Conservation (phyloP, 2,113 vertebrate genomes). For the Columba janthina region DNA sequence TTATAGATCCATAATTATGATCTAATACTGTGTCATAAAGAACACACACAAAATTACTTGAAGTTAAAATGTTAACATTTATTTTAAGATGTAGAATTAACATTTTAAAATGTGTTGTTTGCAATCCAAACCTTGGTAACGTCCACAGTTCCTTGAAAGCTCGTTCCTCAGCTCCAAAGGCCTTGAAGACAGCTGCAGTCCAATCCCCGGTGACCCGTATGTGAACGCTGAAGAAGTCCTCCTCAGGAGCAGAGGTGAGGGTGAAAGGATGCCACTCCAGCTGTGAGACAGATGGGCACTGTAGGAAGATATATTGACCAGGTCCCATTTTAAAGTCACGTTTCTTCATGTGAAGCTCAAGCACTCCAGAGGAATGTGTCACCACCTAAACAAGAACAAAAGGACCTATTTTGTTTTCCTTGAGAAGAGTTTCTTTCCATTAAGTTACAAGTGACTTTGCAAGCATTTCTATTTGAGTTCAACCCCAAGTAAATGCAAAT, state of each 20-base stretch:
- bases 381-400: constrained; percentile 71
- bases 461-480: not conserved
- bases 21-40: not conserved
- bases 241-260: constrained; percentile 81
- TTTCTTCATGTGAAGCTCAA: constrained; percentile 83
- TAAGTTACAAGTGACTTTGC: not conserved
- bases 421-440: not conserved
- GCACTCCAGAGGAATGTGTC: constrained; percentile 75
- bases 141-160: constrained; percentile 47
- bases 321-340: constrained; percentile 76
- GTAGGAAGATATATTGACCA: constrained; percentile 80
- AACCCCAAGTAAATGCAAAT: not conserved
- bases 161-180: constrained; percentile 63
- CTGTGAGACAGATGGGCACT: constrained; percentile 75
- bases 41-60: not conserved
- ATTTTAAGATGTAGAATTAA: not conserved
- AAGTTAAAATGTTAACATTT: not conserved
- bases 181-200: constrained; percentile 73
- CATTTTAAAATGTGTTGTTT: not conserved
- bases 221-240: constrained; percentile 81
- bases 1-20: not conserved
- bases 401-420: not conserved
- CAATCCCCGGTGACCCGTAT: constrained; percentile 75
- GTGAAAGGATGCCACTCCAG: constrained; percentile 86
- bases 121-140: constrained; percentile 74